These are phyloP conservation scores for Sycophaga agraensis DNA, from an alignment of 1,140 invertebrate genomes.

Conservation along the genomic window DNA sequence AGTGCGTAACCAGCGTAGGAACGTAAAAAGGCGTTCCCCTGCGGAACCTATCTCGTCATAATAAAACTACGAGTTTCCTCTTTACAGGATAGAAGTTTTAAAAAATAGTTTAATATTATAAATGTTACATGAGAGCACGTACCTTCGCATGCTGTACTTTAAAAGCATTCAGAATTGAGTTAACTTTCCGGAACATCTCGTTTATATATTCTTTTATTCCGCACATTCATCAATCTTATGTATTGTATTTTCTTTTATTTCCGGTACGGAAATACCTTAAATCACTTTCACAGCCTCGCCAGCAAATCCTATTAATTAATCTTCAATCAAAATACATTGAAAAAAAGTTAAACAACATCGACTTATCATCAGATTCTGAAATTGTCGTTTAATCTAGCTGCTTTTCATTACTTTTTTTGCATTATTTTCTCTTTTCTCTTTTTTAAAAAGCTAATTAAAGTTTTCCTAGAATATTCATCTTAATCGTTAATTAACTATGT, in stretches of 20 bases:
- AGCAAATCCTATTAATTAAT: conserved; percentile 31
- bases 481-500: conserved; percentile 44
- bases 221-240: conserved; percentile 18
- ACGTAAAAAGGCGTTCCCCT: conserved; percentile 27
- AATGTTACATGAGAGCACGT: conserved; percentile 6
- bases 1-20: conserved; percentile 29
- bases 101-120: conserved; percentile 32
- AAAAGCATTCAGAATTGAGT: conserved; percentile 23
- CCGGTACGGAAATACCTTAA: conserved; percentile 15
- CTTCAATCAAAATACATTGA: conserved; percentile 20
- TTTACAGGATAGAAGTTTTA: conserved; percentile 23
- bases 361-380: conserved; percentile 10
- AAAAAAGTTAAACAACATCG: conserved; percentile 2
- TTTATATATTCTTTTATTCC: conserved; percentile 4
- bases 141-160: conserved; percentile 2
- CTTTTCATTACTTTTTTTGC: conserved; percentile 4
- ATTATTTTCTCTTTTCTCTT: conserved; percentile 16
- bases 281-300: conserved; percentile 35
- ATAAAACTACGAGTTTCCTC: conserved; percentile 12
- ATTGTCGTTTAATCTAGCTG: conserved; percentile 7
- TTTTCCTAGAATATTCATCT: conserved; percentile 23
- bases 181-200: conserved; percentile 12
- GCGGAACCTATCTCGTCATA: conserved; percentile 4
- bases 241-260: conserved; percentile 22
- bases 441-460: conserved; percentile 11